Percentiles rank a stretch among this genome's conserved stretches.
phyloP scores from a whole-genome alignment of 1,140 invertebrate genomes.

The Capitella teleta region DNA sequence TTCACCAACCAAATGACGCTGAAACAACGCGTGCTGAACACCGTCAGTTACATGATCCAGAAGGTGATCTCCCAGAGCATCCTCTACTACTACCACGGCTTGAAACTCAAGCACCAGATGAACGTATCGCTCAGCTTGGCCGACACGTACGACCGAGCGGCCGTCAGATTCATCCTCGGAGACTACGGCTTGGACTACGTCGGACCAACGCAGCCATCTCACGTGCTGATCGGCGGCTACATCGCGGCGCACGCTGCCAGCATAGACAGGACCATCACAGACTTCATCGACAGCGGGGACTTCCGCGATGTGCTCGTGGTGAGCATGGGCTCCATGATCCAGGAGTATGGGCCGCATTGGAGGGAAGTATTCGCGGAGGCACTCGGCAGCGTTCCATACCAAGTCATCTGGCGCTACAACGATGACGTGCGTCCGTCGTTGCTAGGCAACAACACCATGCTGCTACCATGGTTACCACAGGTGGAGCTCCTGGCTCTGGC shows the following conservation, averaged over 20 bases:
- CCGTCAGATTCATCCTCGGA: conserved; percentile 5
- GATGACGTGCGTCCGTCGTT: not conserved
- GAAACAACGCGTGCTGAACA: conserved; percentile 6
- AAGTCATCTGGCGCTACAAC: conserved; percentile 8
- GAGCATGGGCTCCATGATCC: conserved; percentile 5
- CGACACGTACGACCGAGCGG: conserved; percentile 4
- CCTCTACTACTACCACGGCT: conserved; percentile 1
- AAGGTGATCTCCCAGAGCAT: conserved; percentile 1
- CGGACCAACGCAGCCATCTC: conserved; percentile 3
- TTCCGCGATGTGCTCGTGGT: conserved; percentile 3
- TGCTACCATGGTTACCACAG: conserved; percentile 21
- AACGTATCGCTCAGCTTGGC: not conserved
- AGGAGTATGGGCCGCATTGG: conserved; percentile 2
- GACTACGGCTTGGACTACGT: conserved; percentile 8
- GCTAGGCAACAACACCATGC: conserved; percentile 14
- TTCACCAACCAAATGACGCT: conserved; percentile 6
- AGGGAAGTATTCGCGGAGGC: conserved; percentile 4
- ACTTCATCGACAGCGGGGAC: conserved; percentile 2
- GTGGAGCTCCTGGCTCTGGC: conserved; percentile 14
- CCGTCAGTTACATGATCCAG: not conserved
- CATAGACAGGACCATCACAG: not conserved
- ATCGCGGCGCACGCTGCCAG: not conserved
- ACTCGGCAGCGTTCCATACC: conserved; percentile 4
- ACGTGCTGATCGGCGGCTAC: conserved; percentile 6
- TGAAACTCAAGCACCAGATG: conserved; percentile 5